phyloP scores from a whole-genome alignment of 2,113 vertebrate genomes.

The Marmota flaviventris region DNA sequence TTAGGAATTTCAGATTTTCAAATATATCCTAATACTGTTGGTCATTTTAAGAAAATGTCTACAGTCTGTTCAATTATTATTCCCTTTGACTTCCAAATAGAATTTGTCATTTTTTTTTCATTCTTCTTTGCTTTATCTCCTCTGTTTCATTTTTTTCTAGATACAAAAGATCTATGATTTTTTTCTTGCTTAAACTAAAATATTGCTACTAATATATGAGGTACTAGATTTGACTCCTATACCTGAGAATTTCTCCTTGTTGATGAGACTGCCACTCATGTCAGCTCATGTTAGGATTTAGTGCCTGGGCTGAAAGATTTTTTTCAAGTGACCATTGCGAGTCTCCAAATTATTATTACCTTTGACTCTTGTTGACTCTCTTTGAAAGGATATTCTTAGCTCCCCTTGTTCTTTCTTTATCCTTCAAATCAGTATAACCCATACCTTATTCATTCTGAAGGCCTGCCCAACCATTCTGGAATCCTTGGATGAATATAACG shows the following conservation, averaged over 20 bases:
- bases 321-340: not conserved
- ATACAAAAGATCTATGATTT: not conserved
- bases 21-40: not conserved
- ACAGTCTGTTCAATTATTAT: not conserved
- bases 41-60: not conserved
- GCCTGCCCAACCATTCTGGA: not conserved
- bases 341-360: not conserved
- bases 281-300: not conserved
- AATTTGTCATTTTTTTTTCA: not conserved
- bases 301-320: not conserved
- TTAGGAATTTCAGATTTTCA: conserved; percentile 35
- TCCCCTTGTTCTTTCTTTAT: not conserved
- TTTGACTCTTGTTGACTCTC: not conserved
- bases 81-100: not conserved
- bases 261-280: not conserved
- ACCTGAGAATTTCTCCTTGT: not conserved
- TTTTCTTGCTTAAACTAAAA: not conserved
- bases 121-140: not conserved
- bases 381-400: not conserved
- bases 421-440: not conserved
- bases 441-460: not conserved
- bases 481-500: not conserved
- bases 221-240: not conserved
- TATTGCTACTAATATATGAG: not conserved
- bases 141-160: not conserved